phyloP scores from a whole-genome alignment of 1,140 invertebrate genomes.

The Pissodes strobi region DNA sequence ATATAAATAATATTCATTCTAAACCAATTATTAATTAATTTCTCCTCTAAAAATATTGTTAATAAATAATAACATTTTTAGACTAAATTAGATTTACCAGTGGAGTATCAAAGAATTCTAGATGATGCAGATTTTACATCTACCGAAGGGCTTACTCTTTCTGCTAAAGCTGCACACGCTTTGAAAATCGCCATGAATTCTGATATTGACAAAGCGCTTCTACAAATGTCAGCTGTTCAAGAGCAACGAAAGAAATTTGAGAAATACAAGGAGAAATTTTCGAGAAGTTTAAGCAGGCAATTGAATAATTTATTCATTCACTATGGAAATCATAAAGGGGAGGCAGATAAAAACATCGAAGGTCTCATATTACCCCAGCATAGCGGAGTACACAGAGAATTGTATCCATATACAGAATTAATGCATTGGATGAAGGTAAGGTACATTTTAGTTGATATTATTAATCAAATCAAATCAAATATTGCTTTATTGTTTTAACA shows the following conservation, averaged over 20 bases:
- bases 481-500: too few species aligned
- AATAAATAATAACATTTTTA: slow-evolving; percentile 52
- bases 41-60: too few species aligned
- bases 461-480: too few species aligned
- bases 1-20: too few species aligned
- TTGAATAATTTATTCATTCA: slow-evolving; percentile 94
- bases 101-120: slow-evolving; percentile 70
- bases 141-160: slow-evolving; percentile 73
- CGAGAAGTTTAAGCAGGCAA: slow-evolving; percentile 79
- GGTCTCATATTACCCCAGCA: slow-evolving; percentile 78
- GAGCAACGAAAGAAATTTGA: slow-evolving; percentile 87
- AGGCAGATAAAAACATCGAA: slow-evolving; percentile 55
- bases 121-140: slow-evolving; percentile 64
- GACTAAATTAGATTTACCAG: slow-evolving; percentile 76
- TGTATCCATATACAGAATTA: slow-evolving; percentile 82
- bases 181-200: slow-evolving; percentile 78
- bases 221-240: slow-evolving; percentile 78
- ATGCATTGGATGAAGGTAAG: slow-evolving; percentile 76
- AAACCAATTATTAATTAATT: too few species aligned
- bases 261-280: slow-evolving; percentile 84
- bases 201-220: slow-evolving; percentile 66
- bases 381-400: slow-evolving; percentile 77
- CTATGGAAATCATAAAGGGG: slow-evolving; percentile 68
- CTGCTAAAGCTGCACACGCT: slow-evolving; percentile 78
- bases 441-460: too few species aligned